A percentile compares a stretch with the other conserved stretches of the same genome.
phyloP scores from a whole-genome alignment of 2,888 invertebrate genomes.

The Syrphus vitripennis region DNA sequence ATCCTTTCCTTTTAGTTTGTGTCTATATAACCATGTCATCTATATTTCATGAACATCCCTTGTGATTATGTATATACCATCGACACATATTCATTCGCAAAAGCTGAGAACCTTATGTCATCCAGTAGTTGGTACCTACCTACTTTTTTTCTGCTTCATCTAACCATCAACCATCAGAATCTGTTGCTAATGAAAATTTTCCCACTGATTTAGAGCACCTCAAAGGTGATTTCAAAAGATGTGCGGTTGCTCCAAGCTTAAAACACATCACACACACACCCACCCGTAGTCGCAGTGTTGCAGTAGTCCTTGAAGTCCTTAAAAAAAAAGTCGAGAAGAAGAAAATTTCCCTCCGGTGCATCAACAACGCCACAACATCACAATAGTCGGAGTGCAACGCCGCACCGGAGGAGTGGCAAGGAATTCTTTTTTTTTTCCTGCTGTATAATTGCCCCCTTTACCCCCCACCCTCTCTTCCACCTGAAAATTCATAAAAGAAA shows the following conservation, averaged over 20 bases:
- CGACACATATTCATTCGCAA: neutral
- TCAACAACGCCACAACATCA: neutral
- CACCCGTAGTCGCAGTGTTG: slow-evolving; percentile 14
- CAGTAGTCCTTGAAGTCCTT: slow-evolving; percentile 26
- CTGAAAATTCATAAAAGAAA: neutral
- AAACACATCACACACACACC: neutral
- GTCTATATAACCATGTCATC: neutral
- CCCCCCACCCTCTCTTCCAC: neutral
- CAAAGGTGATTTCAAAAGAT: slow-evolving; percentile 27
- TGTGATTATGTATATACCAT: neutral
- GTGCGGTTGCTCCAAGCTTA: neutral
- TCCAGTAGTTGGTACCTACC: no score
- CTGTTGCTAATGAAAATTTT: slow-evolving; percentile 49
- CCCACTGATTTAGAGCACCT: slow-evolving; percentile 42
- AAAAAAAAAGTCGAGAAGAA: neutral
- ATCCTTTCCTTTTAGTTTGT: slow-evolving; percentile 13
- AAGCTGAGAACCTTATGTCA: neutral
- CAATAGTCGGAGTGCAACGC: neutral
- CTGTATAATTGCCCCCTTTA: neutral
- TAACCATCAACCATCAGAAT: slow-evolving; percentile 17
- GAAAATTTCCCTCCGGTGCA: neutral
- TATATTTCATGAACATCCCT: neutral
- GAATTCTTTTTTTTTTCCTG: slow-evolving; percentile 25
- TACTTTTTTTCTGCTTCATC: slow-evolving; percentile 7
- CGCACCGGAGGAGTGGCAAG: no score